Evolutionary conservation across 2,113 vertebrate species (phyloP).

Genomic region (Pedetes capensis): DNA sequence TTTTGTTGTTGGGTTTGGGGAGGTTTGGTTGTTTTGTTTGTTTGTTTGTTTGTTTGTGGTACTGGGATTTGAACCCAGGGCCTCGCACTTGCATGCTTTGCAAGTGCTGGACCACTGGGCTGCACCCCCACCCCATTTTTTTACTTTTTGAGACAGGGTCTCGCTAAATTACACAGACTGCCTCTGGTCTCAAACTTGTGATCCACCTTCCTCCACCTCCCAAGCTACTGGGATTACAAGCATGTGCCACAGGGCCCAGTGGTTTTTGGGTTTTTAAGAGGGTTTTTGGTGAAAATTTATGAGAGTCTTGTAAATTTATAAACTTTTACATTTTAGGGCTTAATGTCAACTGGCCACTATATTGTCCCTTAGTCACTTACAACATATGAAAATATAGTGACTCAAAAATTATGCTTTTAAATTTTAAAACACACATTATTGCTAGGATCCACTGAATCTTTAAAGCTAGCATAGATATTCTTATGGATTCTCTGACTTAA

Average conservation of each 20-base stretch:
- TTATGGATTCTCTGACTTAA: conserved; percentile 9
- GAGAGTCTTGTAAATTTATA: conserved; percentile 3
- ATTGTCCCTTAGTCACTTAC: neutral
- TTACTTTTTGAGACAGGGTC: too few relatives aligned
- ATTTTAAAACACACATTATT: neutral
- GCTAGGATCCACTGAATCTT: neutral
- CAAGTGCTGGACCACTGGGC: too few relatives aligned
- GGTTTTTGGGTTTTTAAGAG: neutral
- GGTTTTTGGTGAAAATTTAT: neutral
- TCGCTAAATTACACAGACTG: too few relatives aligned
- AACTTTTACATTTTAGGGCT: neutral
- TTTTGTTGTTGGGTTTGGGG: neutral
- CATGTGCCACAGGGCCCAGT: too few relatives aligned
- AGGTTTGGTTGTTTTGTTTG: too few relatives aligned
- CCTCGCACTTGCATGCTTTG: too few relatives aligned
- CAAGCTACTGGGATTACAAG: too few relatives aligned
- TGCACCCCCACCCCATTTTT: too few relatives aligned
- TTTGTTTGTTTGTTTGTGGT: too few relatives aligned
- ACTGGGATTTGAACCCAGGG: too few relatives aligned
- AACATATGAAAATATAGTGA: conserved; percentile 23
- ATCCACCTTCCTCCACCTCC: too few relatives aligned
- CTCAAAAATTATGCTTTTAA: neutral
- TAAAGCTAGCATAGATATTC: neutral
- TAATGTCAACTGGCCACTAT: neutral
- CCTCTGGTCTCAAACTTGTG: too few relatives aligned